phyloP scores from a whole-genome alignment of 2,888 invertebrate genomes.

The Ormyrus nitidulus region DNA sequence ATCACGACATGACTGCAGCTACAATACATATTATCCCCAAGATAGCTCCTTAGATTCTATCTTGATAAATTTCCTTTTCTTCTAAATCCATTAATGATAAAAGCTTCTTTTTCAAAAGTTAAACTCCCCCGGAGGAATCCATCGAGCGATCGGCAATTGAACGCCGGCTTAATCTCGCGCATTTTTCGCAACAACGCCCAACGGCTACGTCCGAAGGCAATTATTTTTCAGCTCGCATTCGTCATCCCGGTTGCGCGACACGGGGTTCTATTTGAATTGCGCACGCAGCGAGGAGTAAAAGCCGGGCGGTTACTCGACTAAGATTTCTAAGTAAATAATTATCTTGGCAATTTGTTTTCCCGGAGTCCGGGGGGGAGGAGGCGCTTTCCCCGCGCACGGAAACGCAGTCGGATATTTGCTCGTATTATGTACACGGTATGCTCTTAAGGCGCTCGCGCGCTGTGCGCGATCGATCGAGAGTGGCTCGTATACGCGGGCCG shows the following conservation, averaged over 20 bases:
- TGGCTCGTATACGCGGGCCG: not conserved
- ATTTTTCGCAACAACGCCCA: too few species aligned
- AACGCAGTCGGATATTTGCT: slow-evolving; percentile 38
- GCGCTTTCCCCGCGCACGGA: not conserved
- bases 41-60: slow-evolving; percentile 58
- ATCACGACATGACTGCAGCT: slow-evolving; percentile 70
- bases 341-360: slow-evolving; percentile 49
- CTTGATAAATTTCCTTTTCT: slow-evolving; percentile 23
- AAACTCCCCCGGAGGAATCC: not conserved
- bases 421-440: slow-evolving; percentile 39
- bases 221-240: too few species aligned
- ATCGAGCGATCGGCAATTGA: too few species aligned
- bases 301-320: slow-evolving; percentile 14
- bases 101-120: slow-evolving; percentile 1
- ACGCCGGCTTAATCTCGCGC: too few species aligned
- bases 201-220: too few species aligned
- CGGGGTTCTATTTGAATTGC: slow-evolving; percentile 9
- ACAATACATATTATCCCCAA: slow-evolving; percentile 68
- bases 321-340: slow-evolving; percentile 50
- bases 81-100: slow-evolving; percentile 17
- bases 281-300: not conserved
- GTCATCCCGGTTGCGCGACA: not conserved
- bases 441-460: not conserved
- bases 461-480: slow-evolving; percentile 15
- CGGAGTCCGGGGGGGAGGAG: not conserved